phyloP scores from a whole-genome alignment of 2,113 vertebrate species.

The Menidia beryllina region DNA sequence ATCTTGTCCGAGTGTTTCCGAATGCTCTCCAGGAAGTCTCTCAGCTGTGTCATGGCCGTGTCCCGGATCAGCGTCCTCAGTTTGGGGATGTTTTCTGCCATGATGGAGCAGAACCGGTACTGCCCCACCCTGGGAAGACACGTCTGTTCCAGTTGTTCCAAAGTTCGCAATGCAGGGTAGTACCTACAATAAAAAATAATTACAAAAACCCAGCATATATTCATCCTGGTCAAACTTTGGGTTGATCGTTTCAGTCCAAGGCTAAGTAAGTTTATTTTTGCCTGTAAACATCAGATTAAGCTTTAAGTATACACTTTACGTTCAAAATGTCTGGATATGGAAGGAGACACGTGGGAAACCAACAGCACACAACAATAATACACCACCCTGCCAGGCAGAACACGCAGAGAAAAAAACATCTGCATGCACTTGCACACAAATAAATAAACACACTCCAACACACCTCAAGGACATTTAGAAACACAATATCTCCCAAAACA shows the following conservation, averaged over 20 bases:
- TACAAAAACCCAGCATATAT: neutral
- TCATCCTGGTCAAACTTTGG: neutral
- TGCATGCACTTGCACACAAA: slow-evolving; percentile 10
- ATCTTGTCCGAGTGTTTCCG: slow-evolving; percentile 98
- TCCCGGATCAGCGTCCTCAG: slow-evolving; percentile 92
- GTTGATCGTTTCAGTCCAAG: no score
- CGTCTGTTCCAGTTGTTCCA: slow-evolving; percentile 92
- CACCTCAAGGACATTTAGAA: slow-evolving; percentile 42
- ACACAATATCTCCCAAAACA: slow-evolving; percentile 45
- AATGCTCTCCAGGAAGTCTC: slow-evolving; percentile 98
- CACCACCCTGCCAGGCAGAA: neutral
- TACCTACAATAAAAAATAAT: slow-evolving; percentile 84
- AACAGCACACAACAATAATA: slow-evolving; percentile 15
- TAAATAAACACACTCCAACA: slow-evolving; percentile 42
- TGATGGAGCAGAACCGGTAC: slow-evolving; percentile 95
- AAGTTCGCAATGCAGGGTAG: slow-evolving; percentile 93
- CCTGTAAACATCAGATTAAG: no score
- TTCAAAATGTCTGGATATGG: neutral
- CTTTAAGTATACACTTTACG: neutral
- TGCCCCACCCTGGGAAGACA: slow-evolving; percentile 92
- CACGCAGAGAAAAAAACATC: slow-evolving; percentile 29
- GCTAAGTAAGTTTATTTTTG: no score
- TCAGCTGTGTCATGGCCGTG: slow-evolving; percentile 95
- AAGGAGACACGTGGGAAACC: neutral
- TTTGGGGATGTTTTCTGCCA: slow-evolving; percentile 93